phyloP scores from a whole-genome alignment of 2,797 vertebrate genomes.

The Varecia variegata region DNA sequence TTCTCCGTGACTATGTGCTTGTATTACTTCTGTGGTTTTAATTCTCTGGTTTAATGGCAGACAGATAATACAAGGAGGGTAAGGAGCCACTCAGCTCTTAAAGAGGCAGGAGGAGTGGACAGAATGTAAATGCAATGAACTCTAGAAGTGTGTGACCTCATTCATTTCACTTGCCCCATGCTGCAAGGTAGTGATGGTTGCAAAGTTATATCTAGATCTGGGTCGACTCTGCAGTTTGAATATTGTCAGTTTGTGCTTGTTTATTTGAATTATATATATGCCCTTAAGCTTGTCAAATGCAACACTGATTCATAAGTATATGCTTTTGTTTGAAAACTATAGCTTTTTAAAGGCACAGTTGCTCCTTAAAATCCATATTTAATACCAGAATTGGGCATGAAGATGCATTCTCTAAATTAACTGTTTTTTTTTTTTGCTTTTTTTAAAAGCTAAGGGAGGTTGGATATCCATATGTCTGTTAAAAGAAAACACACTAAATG shows the following conservation, averaged over 20 bases:
- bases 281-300: neutral
- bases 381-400: neutral
- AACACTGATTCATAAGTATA: neutral
- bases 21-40: neutral
- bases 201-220: neutral
- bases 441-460: neutral
- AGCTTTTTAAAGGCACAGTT: constrained; percentile 13
- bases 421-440: neutral
- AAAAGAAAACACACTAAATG: constrained; percentile 13
- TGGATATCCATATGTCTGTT: neutral
- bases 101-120: neutral
- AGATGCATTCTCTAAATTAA: neutral
- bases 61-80: neutral
- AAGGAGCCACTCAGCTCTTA: neutral
- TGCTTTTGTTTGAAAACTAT: constrained; percentile 5
- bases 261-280: neutral
- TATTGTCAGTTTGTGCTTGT: neutral
- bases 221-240: neutral
- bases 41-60: neutral
- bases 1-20: neutral
- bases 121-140: neutral
- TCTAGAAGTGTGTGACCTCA: neutral
- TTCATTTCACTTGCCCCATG: neutral
- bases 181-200: neutral
- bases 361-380: neutral